phyloP scores from a whole-genome alignment of 2,113 vertebrate genomes.

The Todiramphus saurophagus region DNA sequence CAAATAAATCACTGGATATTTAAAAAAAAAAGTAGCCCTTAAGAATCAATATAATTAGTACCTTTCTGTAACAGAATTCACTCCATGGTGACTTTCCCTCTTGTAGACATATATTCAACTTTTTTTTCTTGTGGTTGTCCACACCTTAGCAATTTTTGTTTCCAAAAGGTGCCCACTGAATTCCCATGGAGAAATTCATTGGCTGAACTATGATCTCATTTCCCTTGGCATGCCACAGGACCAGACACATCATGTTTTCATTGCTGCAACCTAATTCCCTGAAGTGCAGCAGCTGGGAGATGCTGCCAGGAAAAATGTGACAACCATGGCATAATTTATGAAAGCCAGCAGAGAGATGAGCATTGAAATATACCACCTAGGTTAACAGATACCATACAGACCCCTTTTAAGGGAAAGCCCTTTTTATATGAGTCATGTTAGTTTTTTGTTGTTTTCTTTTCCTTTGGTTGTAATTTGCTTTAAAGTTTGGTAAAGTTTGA shows the following conservation, averaged over 20 bases:
- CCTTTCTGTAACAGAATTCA: not conserved
- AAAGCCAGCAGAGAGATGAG: not conserved
- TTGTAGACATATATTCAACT: not conserved
- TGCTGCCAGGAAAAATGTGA: slow-evolving; percentile 48
- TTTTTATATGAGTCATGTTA: not conserved
- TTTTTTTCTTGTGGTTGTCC: not conserved
- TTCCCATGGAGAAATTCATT: slow-evolving; percentile 45
- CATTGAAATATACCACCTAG: not conserved
- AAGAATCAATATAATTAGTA: not conserved
- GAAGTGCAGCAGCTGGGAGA: slow-evolving; percentile 4
- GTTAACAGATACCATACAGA: not conserved
- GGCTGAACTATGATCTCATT: slow-evolving; percentile 51
- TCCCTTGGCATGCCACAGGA: slow-evolving; percentile 34
- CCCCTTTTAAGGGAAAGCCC: not conserved
- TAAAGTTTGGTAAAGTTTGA: not conserved
- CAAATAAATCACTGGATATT: not conserved
- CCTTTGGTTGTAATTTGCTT: not conserved
- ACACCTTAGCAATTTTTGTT: slow-evolving; percentile 26
- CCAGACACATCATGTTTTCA: slow-evolving; percentile 29
- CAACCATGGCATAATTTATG: not conserved
- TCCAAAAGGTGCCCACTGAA: slow-evolving; percentile 31
- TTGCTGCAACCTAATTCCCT: slow-evolving; percentile 25
- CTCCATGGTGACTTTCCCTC: not conserved
- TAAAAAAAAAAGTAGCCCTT: not conserved
- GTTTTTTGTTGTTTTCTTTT: not conserved